Evolutionary conservation across 2,113 vertebrate genomes (phyloP).

Genomic region (Paralichthys olivaceus): DNA sequence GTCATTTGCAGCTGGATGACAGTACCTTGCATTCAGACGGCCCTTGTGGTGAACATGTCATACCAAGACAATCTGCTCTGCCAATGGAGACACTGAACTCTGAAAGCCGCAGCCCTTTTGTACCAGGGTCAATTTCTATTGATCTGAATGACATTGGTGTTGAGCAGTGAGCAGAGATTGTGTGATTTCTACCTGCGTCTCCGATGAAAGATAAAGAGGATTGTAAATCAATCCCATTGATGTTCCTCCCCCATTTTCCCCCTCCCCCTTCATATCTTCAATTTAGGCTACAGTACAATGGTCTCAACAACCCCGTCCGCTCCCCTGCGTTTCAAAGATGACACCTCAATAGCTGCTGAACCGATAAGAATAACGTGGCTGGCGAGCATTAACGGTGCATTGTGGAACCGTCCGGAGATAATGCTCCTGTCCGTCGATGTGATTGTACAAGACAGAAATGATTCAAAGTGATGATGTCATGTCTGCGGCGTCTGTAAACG

Average conservation of each 20-base stretch:
- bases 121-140: conserved; percentile 72
- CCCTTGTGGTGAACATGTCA: conserved; percentile 63
- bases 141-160: conserved; percentile 78
- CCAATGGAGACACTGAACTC: conserved; percentile 53
- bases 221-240: conserved; percentile 81
- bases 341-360: conserved; percentile 70
- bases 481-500: conserved; percentile 42
- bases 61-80: conserved; percentile 48
- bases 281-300: conserved; percentile 74
- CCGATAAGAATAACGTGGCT: conserved; percentile 66
- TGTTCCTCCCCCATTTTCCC: conserved; percentile 26
- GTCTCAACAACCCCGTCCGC: conserved; percentile 57
- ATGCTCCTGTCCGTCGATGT: conserved; percentile 49
- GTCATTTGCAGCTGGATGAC: conserved; percentile 63
- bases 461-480: conserved; percentile 76
- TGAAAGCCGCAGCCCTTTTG: conserved; percentile 62
- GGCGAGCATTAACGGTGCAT: conserved; percentile 52
- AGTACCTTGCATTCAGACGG: conserved; percentile 46
- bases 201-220: conserved; percentile 78
- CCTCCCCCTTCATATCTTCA: conserved; percentile 54
- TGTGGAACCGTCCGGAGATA: conserved; percentile 62
- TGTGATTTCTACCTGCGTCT: conserved; percentile 74
- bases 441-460: conserved; percentile 45
- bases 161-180: conserved; percentile 73
- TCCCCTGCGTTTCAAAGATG: conserved; percentile 55